These are phyloP conservation scores for Cataglyphis cursor DNA, from an alignment of 2,888 invertebrate genomes.

Conservation along the genomic window DNA sequence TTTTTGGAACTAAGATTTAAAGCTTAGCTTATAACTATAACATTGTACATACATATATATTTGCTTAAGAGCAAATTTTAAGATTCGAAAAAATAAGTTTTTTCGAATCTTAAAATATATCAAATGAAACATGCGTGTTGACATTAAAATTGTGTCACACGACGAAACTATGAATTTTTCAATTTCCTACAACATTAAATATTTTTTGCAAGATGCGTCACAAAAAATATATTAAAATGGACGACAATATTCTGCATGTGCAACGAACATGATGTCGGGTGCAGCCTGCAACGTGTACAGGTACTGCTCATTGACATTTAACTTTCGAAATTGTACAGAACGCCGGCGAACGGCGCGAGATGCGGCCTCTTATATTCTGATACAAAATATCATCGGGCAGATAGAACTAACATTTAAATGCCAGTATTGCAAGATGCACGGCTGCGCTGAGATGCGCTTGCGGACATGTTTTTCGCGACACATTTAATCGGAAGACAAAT, in stretches of 20 bases:
- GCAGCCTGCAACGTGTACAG: conserved; percentile 36
- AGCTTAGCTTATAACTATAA: background rate
- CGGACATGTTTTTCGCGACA: conserved; percentile 17
- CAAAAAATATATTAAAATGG: conserved; percentile 37
- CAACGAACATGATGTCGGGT: conserved; percentile 44
- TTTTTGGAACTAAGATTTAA: background rate
- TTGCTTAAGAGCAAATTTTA: too few species aligned
- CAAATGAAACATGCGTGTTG: too few species aligned
- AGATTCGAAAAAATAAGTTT: too few species aligned
- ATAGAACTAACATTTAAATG: conserved; percentile 85
- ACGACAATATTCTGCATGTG: conserved; percentile 44
- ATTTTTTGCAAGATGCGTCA: background rate
- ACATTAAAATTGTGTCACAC: background rate
- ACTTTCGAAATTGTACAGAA: conserved; percentile 83
- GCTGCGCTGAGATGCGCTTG: conserved; percentile 65
- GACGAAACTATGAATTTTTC: background rate
- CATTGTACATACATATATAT: background rate
- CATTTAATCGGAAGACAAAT: background rate
- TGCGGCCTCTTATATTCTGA: conserved; percentile 71
- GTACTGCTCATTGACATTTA: conserved; percentile 83
- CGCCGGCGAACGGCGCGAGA: conserved; percentile 71
- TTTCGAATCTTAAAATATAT: background rate
- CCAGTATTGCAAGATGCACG: conserved; percentile 79
- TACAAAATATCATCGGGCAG: conserved; percentile 83
- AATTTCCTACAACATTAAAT: background rate